Conservation (phyloP, 2,113 vertebrate species). For the Indicator indicator region DNA sequence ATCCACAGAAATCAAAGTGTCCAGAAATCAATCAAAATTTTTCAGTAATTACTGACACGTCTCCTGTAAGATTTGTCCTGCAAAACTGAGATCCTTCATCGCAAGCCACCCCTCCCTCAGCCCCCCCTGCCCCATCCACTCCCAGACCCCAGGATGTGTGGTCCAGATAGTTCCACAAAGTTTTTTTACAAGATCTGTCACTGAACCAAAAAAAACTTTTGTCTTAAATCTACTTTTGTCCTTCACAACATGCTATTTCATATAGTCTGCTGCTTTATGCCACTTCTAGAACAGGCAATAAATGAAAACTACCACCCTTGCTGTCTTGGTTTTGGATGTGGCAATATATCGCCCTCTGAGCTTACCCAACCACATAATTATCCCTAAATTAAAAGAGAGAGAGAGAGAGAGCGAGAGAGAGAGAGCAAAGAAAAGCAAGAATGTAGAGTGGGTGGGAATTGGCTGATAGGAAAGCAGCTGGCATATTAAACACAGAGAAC, state of each 20-base stretch:
- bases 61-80: background rate
- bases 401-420: slow-evolving; percentile 36
- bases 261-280: background rate
- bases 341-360: slow-evolving; percentile 54
- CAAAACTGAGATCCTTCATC: background rate
- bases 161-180: background rate
- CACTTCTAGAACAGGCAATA: slow-evolving; percentile 18
- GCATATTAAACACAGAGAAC: slow-evolving; percentile 25
- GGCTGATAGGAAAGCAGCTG: slow-evolving; percentile 61
- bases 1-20: background rate
- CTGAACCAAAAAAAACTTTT: background rate
- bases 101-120: too few species aligned
- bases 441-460: slow-evolving; percentile 39
- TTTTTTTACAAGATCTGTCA: background rate
- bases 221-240: background rate
- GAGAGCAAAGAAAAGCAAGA: slow-evolving; percentile 63
- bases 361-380: slow-evolving; percentile 35
- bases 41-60: background rate
- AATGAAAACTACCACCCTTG: slow-evolving; percentile 32
- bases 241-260: background rate
- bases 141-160: background rate
- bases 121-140: too few species aligned
- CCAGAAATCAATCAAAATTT: background rate
- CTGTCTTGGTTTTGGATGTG: slow-evolving; percentile 57
- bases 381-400: slow-evolving; percentile 44